Conservation (phyloP, 2,888 invertebrate genomes). For the Noctua janthe region DNA sequence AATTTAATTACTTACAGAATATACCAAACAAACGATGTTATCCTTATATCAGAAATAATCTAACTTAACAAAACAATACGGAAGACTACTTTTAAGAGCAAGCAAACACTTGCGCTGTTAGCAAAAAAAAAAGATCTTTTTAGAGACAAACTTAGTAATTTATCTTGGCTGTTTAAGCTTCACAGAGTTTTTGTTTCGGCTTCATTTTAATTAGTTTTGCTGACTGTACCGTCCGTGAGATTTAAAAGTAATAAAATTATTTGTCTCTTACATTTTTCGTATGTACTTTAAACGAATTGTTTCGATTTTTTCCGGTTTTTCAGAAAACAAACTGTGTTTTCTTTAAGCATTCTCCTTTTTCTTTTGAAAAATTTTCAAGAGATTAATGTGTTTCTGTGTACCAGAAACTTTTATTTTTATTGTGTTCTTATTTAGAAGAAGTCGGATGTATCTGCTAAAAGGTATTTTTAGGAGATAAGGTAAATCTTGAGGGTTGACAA, state of each 20-base stretch:
- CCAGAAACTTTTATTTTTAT: neutral
- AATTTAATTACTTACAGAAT: neutral
- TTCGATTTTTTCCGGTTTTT: conserved; percentile 34
- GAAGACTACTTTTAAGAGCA: conserved; percentile 18
- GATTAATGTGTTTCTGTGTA: neutral
- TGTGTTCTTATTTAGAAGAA: neutral
- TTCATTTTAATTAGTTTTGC: conserved; percentile 85
- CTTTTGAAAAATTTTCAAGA: neutral
- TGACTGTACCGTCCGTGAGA: conserved; percentile 73
- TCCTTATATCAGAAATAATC: neutral
- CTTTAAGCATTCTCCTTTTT: neutral
- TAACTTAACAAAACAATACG: conserved; percentile 20
- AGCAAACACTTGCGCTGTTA: conserved; percentile 45
- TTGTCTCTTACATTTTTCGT: conserved; percentile 60
- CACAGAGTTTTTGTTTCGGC: conserved; percentile 77
- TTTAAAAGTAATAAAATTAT: conserved; percentile 80
- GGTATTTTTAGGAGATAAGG: neutral
- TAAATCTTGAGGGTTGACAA: neutral
- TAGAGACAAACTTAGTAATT: conserved; percentile 82
- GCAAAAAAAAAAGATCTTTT: conserved; percentile 69
- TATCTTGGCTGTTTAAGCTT: conserved; percentile 83
- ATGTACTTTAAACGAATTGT: conserved; percentile 54
- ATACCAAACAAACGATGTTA: neutral
- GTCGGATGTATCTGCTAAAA: neutral
- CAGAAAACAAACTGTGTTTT: conserved; percentile 23